Percentiles rank a stretch among this genome's conserved stretches.
These are phyloP conservation scores for Lucilia cuprina DNA, from an alignment of 1,140 invertebrate genomes.

Conservation along the genomic window DNA sequence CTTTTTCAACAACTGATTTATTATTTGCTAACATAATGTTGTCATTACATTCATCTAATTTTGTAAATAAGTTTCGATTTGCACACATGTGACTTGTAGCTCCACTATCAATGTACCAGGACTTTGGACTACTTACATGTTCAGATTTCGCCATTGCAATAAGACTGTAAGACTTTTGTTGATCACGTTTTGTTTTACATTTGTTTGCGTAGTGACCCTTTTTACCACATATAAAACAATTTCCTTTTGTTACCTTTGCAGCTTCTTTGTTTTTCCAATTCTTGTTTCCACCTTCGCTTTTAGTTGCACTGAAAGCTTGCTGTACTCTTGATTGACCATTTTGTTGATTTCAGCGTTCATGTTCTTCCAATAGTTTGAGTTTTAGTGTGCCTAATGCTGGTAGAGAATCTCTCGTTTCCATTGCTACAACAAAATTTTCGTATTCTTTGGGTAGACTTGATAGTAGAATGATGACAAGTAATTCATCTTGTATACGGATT, in stretches of 20 bases:
- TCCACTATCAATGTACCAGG: constrained; percentile 25
- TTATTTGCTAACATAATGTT: neutral
- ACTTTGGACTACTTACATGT: too few species aligned
- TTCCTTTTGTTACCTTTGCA: neutral
- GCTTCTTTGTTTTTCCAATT: neutral
- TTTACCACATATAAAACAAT: constrained; percentile 13
- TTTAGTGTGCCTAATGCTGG: neutral
- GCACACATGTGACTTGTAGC: constrained; percentile 19
- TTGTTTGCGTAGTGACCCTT: neutral
- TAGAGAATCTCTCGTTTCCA: constrained; percentile 28
- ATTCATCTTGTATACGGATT: constrained; percentile 22
- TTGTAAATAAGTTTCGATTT: neutral
- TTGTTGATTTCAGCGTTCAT: neutral
- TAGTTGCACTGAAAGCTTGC: neutral
- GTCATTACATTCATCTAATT: constrained; percentile 1
- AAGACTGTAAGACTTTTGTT: too few species aligned
- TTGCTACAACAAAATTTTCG: constrained; percentile 36
- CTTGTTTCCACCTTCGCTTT: neutral
- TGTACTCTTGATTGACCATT: neutral
- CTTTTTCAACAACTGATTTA: neutral
- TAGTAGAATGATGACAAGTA: constrained; percentile 29
- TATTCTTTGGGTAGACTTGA: constrained; percentile 18
- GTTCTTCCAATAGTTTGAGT: constrained; percentile 26
- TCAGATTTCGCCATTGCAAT: too few species aligned
- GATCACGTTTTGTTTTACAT: too few species aligned